These are phyloP conservation scores for Ariopsis seemanni DNA, from an alignment of 2,113 vertebrate species.

Conservation along the genomic window DNA sequence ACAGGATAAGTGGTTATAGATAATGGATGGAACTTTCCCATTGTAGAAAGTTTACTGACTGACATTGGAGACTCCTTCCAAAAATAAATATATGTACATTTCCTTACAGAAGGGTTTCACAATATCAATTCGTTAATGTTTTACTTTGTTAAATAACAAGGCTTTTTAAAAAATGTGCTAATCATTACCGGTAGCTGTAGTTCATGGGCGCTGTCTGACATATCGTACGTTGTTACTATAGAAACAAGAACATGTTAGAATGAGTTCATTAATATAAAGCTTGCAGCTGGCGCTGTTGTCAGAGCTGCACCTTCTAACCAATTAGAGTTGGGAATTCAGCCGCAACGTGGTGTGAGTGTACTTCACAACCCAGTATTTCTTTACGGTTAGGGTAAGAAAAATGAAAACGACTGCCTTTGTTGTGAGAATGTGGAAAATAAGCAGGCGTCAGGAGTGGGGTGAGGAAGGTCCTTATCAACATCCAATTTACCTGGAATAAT, in stretches of 20 bases:
- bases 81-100: background rate
- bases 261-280: background rate
- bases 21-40: background rate
- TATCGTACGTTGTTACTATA: background rate
- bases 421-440: conserved; percentile 22
- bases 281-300: too few relatives aligned
- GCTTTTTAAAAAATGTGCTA: background rate
- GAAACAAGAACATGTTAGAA: background rate
- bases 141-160: background rate
- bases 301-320: background rate
- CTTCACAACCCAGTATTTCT: background rate
- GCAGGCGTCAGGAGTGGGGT: background rate
- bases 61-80: background rate
- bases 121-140: background rate
- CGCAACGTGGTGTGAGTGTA: background rate
- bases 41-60: background rate
- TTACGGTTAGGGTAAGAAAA: background rate
- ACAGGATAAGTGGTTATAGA: too few relatives aligned
- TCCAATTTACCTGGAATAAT: conserved; percentile 56
- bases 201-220: background rate
- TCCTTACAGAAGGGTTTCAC: background rate
- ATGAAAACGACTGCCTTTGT: background rate
- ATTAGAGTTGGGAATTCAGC: background rate
- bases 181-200: background rate
- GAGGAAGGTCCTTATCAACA: conserved; percentile 47